phyloP scores from a whole-genome alignment of 2,888 invertebrate species.

The Troides oblongomaculatus region DNA sequence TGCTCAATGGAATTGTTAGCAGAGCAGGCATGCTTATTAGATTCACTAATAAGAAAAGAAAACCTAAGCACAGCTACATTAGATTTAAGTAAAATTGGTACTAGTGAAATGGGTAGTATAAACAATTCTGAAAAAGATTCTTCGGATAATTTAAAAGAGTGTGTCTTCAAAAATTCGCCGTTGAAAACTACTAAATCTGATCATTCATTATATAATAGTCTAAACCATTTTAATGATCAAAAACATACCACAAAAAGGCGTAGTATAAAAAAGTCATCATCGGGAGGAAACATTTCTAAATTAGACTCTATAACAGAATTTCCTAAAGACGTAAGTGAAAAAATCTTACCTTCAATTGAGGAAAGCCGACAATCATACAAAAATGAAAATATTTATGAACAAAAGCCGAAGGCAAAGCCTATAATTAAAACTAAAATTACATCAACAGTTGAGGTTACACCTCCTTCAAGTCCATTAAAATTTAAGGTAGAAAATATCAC shows the following conservation, averaged over 20 bases:
- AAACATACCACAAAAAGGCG: slow-evolving; percentile 50
- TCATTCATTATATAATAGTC: slow-evolving; percentile 62
- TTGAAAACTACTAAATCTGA: slow-evolving; percentile 72
- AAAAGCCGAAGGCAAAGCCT: slow-evolving; percentile 44
- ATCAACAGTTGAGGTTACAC: slow-evolving; percentile 73
- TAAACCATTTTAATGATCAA: slow-evolving; percentile 48
- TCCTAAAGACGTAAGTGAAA: slow-evolving; percentile 50
- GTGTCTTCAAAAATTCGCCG: slow-evolving; percentile 42
- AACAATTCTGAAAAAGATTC: slow-evolving; percentile 41
- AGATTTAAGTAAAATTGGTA: slow-evolving; percentile 71
- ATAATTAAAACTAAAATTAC: slow-evolving; percentile 79
- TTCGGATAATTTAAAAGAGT: slow-evolving; percentile 36
- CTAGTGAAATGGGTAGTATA: slow-evolving; percentile 37
- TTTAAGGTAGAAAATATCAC: slow-evolving; percentile 78
- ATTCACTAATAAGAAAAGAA: slow-evolving; percentile 76
- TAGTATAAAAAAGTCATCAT: slow-evolving; percentile 70
- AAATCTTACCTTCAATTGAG: slow-evolving; percentile 67
- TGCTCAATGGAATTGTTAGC: slow-evolving; percentile 80
- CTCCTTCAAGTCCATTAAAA: slow-evolving; percentile 71
- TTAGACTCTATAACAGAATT: slow-evolving; percentile 73
- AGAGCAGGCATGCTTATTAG: slow-evolving; percentile 77
- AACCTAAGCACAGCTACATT: slow-evolving; percentile 70
- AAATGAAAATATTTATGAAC: slow-evolving; percentile 32
- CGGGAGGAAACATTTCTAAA: slow-evolving; percentile 65
- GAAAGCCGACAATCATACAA: slow-evolving; percentile 61